Percentiles rank a stretch among this genome's conserved stretches.
phyloP scores from a whole-genome alignment of 2,797 vertebrate genomes.

The Pelobates cultripes region DNA sequence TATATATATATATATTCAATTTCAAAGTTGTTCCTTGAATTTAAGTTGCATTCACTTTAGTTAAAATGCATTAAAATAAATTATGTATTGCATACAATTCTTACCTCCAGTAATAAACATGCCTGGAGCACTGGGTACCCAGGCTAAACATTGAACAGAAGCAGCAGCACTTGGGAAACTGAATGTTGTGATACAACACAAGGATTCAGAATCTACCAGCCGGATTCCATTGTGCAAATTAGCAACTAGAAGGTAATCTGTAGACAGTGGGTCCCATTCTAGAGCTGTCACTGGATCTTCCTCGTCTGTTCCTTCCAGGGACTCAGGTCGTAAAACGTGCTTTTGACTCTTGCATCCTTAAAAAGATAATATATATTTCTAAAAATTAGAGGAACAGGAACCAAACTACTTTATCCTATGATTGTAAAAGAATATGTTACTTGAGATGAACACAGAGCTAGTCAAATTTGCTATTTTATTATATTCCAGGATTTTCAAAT shows the following conservation, averaged over 20 bases:
- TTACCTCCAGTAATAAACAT: conserved; percentile 98
- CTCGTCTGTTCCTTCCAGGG: conserved; percentile 93
- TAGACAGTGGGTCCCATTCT: conserved; percentile 95
- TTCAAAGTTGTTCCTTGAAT: too few species aligned
- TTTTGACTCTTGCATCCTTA: conserved; percentile 91
- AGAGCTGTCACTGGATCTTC: conserved; percentile 92
- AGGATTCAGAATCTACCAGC: conserved; percentile 88
- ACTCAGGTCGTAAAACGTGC: conserved; percentile 90
- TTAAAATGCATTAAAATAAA: too few species aligned
- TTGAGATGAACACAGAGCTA: background rate
- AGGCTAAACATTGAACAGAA: conserved; percentile 94
- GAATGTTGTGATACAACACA: conserved; percentile 87
- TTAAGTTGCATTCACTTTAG: too few species aligned
- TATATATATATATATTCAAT: too few species aligned
- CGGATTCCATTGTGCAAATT: conserved; percentile 92
- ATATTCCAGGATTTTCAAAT: too few species aligned
- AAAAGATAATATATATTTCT: conserved; percentile 20
- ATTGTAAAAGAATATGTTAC: background rate
- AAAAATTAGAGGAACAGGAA: background rate
- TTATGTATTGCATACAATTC: background rate
- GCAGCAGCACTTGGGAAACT: conserved; percentile 86
- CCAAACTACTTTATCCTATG: too few species aligned
- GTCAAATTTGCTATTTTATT: too few species aligned
- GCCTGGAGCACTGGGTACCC: conserved; percentile 93
- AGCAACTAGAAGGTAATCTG: conserved; percentile 92